These are phyloP conservation scores for Mantis religiosa DNA, from an alignment of 2,888 invertebrate genomes.

Conservation along the genomic window DNA sequence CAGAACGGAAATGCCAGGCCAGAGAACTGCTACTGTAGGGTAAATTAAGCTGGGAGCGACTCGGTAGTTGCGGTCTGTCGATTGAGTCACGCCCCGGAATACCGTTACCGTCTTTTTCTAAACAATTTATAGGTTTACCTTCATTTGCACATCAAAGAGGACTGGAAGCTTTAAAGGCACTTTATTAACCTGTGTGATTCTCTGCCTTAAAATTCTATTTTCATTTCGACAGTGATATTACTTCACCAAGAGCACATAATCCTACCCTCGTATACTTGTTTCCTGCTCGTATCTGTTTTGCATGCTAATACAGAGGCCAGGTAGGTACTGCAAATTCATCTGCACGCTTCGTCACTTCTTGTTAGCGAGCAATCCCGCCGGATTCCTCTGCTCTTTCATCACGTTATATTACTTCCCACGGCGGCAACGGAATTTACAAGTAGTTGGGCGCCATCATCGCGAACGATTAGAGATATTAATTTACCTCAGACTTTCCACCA, in stretches of 20 bases:
- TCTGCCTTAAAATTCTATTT: background rate
- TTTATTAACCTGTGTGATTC: no score
- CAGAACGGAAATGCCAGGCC: no score
- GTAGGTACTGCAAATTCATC: background rate
- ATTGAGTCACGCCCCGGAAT: no score
- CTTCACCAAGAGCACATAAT: background rate
- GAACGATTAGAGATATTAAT: background rate
- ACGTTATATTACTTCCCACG: background rate
- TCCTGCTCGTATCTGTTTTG: background rate
- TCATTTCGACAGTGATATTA: background rate
- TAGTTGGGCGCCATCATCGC: background rate
- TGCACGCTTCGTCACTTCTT: background rate
- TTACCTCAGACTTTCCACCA: background rate
- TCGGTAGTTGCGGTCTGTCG: no score
- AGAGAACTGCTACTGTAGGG: no score
- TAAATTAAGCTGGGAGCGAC: no score
- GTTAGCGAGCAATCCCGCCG: background rate
- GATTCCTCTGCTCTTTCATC: background rate
- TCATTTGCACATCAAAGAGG: no score
- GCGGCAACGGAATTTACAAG: background rate
- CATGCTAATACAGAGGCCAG: background rate
- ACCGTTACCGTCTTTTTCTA: no score
- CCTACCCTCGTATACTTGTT: background rate
- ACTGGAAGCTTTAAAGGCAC: no score
- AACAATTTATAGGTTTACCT: no score